Conservation (phyloP, 2,888 invertebrate genomes). For the Allolobophora icterica region DNA sequence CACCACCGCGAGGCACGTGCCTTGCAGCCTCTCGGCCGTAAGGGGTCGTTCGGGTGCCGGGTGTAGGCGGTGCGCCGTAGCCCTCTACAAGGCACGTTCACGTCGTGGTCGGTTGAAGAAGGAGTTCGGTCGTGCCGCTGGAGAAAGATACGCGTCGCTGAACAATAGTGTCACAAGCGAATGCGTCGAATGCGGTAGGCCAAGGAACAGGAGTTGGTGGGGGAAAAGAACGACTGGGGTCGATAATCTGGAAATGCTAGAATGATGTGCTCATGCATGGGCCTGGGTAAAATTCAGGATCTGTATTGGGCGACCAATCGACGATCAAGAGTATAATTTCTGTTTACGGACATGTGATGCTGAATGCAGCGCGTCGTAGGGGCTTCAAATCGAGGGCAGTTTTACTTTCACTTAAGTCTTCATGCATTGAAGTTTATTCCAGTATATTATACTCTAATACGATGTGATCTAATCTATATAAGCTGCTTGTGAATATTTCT, state of each 20-base stretch:
- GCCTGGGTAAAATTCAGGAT: background rate
- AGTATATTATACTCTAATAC: too few species aligned
- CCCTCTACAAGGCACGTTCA: background rate
- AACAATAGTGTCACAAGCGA: background rate
- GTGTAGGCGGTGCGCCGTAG: background rate
- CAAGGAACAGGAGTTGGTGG: background rate
- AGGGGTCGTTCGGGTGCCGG: background rate
- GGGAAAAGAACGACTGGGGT: background rate
- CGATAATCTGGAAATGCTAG: background rate
- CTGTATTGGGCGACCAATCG: background rate
- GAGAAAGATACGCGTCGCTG: background rate
- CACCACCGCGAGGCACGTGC: background rate
- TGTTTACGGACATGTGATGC: too few species aligned
- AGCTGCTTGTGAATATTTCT: too few species aligned
- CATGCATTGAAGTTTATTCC: too few species aligned
- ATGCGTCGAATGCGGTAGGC: background rate
- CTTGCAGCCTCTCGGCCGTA: background rate
- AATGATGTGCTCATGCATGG: too few species aligned
- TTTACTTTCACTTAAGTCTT: too few species aligned
- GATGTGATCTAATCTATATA: too few species aligned
- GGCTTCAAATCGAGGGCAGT: too few species aligned
- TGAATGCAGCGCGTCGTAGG: too few species aligned
- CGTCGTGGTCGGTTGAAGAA: background rate
- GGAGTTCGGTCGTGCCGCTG: background rate
- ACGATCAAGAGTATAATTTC: background rate